Base-by-base conservation (phyloP, 2,113 vertebrate genomes). In the Gadus chalcogrammus region DNA sequence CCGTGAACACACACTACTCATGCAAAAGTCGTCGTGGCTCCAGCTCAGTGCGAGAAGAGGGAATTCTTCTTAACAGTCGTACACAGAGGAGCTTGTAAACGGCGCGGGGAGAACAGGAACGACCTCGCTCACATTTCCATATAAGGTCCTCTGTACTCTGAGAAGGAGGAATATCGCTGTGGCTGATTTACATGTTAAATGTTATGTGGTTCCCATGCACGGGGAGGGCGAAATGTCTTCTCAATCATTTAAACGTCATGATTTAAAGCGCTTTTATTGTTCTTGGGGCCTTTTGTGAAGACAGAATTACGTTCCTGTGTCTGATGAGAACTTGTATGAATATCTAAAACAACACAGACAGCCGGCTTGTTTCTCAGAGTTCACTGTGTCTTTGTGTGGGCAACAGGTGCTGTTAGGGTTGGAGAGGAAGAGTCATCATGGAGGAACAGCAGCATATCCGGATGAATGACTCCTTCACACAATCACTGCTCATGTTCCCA, bases 61-160 rank as follows among this genome's bases (percentile, higher is more conserved):
- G 53, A 2, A 55, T 9, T 62, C 61, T 79, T 63, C 60, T 69
- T 61, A 81, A 83, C 72, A 79, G 75, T 63, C 77, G 42, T 64
- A 79, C 69, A 81, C 68, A 75, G 73, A 75, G 72, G 70, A 53
- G 52, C 65, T 70, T 73, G 64, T 64, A 74, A 80, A 75, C 71
- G 4, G 71, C 80, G 73, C 71, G 2, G 61, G 59, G 77, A 42
- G 63, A 78, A 63, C 75, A 61, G n/a, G 63, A 78, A 65, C 72
- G 58, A 79, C 82, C 60, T 56, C 71, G 61, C 64, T 72, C 63
- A 55, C 62, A 78, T 83, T 72, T 71, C 85, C 88, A 77, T 83
- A 84, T 84, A 84, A 76, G 86, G 88, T 48, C 28, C 68, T 84
- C 74, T 64, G 75, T 35, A 17, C 68, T 81, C 78, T 31, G 74